phyloP scores from a whole-genome alignment of 2,113 vertebrate genomes.

The Ochotona princeps region DNA sequence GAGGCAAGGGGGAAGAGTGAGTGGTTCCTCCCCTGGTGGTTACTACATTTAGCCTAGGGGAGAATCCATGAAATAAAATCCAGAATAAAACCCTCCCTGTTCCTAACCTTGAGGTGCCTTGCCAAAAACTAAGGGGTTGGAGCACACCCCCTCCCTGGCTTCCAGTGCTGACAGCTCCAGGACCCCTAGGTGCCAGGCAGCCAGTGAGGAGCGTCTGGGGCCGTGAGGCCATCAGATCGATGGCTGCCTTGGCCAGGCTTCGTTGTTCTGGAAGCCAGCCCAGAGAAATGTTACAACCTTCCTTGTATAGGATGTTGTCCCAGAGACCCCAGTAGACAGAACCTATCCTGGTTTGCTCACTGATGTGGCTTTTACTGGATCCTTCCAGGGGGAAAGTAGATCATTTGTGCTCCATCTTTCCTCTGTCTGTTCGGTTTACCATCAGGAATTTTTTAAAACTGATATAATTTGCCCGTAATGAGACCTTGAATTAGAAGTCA shows the following conservation, averaged over 20 bases:
- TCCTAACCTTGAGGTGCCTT: not conserved
- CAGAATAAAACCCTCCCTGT: not conserved
- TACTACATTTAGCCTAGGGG: not conserved
- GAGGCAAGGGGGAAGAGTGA: not conserved
- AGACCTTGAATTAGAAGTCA: conserved; percentile 25
- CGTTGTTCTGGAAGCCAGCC: conserved; percentile 74
- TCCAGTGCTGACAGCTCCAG: not conserved
- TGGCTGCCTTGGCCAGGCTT: conserved; percentile 7
- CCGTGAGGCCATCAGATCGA: conserved; percentile 69
- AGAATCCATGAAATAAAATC: not conserved
- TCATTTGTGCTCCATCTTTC: conserved; percentile 68
- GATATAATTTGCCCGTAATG: conserved; percentile 31
- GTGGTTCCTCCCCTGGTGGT: not conserved
- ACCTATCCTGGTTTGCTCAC: conserved; percentile 76
- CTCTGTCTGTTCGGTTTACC: conserved; percentile 67
- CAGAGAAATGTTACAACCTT: conserved; percentile 53
- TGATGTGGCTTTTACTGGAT: conserved; percentile 74
- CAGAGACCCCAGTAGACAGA: conserved; percentile 66
- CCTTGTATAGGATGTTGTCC: conserved; percentile 68
- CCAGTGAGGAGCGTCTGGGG: conserved; percentile 56
- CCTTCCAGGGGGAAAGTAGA: conserved; percentile 66
- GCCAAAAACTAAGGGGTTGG: not conserved
- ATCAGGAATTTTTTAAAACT: conserved; percentile 69
- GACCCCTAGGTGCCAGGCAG: conserved; percentile 41
- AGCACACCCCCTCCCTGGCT: not conserved